Percentiles rank a stretch among this genome's conserved stretches.
phyloP scores from a whole-genome alignment of 2,888 invertebrate genomes.

The Tipula vernalis region DNA sequence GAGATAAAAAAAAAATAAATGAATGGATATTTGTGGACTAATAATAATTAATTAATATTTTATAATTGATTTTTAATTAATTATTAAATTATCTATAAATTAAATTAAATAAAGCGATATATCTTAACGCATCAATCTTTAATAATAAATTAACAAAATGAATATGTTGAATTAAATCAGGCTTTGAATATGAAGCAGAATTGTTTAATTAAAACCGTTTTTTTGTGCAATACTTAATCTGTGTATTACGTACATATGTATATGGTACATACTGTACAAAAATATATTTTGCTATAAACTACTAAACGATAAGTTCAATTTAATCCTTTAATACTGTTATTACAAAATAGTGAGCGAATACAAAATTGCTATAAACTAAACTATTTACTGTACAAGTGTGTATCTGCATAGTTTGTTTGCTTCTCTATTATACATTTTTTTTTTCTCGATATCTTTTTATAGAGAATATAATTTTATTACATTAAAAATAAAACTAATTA shows the following conservation, averaged over 20 bases:
- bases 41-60: background rate
- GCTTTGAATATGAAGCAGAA: background rate
- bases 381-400: background rate
- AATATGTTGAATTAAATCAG: background rate
- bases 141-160: background rate
- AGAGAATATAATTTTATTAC: background rate
- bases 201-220: background rate
- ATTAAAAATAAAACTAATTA: background rate
- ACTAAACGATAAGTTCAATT: background rate
- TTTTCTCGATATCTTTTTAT: background rate
- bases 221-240: background rate
- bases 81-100: background rate
- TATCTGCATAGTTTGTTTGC: background rate
- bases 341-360: background rate
- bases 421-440: background rate
- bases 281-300: background rate
- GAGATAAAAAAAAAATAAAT: background rate
- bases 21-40: background rate
- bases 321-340: background rate
- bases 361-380: background rate
- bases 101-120: background rate
- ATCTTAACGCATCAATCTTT: background rate
- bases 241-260: background rate
- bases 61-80: background rate
- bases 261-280: background rate